Evolutionary conservation across 2,888 invertebrate genomes (phyloP).

Genomic region (Idaea aversata): DNA sequence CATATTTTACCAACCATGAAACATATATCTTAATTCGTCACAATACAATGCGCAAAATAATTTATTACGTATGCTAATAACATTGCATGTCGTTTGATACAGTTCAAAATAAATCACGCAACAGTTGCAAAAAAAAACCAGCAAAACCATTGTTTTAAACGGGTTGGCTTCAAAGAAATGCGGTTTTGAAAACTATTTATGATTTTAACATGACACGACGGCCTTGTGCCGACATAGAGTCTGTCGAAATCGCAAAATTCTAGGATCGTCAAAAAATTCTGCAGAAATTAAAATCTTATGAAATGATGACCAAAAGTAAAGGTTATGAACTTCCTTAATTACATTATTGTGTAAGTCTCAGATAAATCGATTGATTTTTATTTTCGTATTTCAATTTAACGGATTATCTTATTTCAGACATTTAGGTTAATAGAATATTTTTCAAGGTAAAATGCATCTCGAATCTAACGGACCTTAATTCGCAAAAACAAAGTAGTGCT

Average conservation of each 20-base stretch:
- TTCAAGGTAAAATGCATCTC: too few species aligned
- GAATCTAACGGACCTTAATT: too few species aligned
- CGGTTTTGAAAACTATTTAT: neutral
- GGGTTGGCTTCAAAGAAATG: conserved; percentile 6
- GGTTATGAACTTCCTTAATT: neutral
- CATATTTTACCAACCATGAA: neutral
- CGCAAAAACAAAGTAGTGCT: too few species aligned
- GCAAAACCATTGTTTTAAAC: conserved; percentile 12
- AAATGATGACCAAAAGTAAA: neutral
- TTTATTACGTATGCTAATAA: neutral
- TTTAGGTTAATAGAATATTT: too few species aligned
- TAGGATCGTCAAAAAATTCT: neutral
- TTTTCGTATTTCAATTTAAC: too few species aligned
- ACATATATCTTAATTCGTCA: neutral
- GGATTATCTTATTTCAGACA: too few species aligned
- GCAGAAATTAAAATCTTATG: neutral
- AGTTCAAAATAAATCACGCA: neutral
- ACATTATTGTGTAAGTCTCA: neutral
- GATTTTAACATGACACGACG: neutral
- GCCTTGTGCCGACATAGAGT: neutral
- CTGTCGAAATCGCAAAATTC: neutral
- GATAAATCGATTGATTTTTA: too few species aligned
- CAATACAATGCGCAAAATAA: neutral
- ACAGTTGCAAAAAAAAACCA: neutral
- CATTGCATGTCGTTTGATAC: neutral